Evolutionary conservation across 2,888 invertebrate genomes (phyloP).

Genomic region (Mythimna vitellina): DNA sequence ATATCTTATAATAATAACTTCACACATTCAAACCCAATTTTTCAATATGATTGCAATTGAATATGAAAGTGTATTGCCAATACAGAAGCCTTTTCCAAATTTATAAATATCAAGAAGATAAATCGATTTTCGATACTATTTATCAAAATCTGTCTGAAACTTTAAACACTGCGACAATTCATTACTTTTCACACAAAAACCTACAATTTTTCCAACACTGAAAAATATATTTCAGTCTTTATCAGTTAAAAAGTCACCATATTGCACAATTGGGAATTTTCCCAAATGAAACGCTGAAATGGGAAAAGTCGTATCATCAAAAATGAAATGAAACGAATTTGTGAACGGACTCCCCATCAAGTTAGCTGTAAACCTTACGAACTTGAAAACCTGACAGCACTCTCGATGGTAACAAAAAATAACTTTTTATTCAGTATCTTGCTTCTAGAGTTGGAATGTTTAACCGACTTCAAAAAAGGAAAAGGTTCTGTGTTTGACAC

Average conservation of each 20-base stretch:
- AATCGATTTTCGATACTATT: constrained; percentile 43
- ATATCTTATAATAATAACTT: too few relatives aligned
- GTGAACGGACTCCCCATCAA: constrained; percentile 14
- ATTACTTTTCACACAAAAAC: constrained; percentile 11
- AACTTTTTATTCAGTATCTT: background rate
- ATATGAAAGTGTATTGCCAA: background rate
- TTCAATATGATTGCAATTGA: background rate
- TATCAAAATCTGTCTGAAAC: constrained; percentile 47
- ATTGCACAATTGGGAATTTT: constrained; percentile 16
- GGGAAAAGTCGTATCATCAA: constrained; percentile 27
- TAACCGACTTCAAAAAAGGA: too few relatives aligned
- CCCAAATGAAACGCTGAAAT: constrained; percentile 36
- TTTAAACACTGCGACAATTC: constrained; percentile 24
- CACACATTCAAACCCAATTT: too few relatives aligned
- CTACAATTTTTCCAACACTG: background rate
- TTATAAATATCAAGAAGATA: constrained; percentile 19
- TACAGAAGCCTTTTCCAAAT: background rate
- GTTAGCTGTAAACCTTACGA: constrained; percentile 4
- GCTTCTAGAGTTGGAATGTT: too few relatives aligned
- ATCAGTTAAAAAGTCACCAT: background rate
- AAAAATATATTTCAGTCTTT: background rate
- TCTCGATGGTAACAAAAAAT: constrained; percentile 17
- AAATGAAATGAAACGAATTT: constrained; percentile 44
- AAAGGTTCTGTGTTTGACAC: too few relatives aligned
- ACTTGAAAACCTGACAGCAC: constrained; percentile 27